Conservation (phyloP, 1,140 invertebrate species). For the Euura saliciscinereae region DNA sequence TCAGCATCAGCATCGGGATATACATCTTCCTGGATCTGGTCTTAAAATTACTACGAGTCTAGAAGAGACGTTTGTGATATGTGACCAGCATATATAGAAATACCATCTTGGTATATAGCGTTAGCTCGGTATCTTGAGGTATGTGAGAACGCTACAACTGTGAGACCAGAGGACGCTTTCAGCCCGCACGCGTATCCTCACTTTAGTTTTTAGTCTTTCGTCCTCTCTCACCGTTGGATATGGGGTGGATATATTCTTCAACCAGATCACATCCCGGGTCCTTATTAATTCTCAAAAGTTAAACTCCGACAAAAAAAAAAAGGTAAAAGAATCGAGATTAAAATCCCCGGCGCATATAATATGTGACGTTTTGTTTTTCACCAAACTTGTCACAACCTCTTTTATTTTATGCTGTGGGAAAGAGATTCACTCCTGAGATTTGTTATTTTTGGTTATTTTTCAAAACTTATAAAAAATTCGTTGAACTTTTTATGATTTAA, state of each 20-base stretch:
- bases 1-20: background rate
- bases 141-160: no score
- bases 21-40: conserved; percentile 4
- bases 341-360: no score
- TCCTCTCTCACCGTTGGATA: background rate
- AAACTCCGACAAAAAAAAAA: background rate
- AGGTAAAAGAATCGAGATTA: no score
- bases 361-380: no score
- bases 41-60: conserved; percentile 7
- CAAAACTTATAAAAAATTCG: no score
- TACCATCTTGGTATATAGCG: background rate
- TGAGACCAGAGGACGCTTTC: no score
- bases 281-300: conserved; percentile 5
- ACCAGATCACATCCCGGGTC: background rate
- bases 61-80: background rate
- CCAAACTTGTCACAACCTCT: no score
- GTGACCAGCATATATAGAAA: background rate
- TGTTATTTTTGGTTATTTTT: no score
- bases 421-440: background rate
- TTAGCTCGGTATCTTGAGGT: no score
- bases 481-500: no score
- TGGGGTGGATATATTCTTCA: background rate
- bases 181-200: no score
- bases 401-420: background rate
- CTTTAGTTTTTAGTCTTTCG: background rate